Percentiles rank a stretch among this genome's conserved stretches.
Conservation (phyloP, 2,888 invertebrate genomes). For the Podabrus alpinus region DNA sequence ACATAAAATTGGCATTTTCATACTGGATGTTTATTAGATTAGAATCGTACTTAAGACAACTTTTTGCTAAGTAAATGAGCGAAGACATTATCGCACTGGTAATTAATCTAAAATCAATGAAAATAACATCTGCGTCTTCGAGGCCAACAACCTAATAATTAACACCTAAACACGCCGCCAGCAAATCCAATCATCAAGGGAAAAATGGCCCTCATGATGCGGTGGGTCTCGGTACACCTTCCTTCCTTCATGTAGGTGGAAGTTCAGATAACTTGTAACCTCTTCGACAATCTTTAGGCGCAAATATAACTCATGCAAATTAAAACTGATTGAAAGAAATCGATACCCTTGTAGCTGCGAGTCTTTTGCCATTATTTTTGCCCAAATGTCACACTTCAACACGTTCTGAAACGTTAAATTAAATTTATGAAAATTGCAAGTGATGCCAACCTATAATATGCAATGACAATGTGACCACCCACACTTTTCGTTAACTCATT, state of each 20-base stretch:
- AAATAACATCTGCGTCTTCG: conserved; percentile 30
- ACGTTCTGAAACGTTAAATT: neutral
- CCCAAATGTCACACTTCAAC: neutral
- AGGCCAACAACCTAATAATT: conserved; percentile 35
- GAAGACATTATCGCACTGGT: neutral
- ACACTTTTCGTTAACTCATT: conserved; percentile 28
- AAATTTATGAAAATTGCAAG: conserved; percentile 1
- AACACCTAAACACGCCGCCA: conserved; percentile 30
- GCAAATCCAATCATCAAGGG: conserved; percentile 28
- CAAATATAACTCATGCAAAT: conserved; percentile 4
- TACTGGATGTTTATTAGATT: conserved; percentile 1
- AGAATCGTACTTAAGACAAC: neutral
- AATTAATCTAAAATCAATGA: conserved; percentile 16
- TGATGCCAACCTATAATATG: neutral
- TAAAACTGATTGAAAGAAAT: conserved; percentile 3
- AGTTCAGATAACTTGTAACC: conserved; percentile 20
- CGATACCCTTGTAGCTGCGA: neutral
- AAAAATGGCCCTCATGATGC: conserved; percentile 25
- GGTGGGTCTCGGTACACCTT: conserved; percentile 11
- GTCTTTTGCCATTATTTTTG: neutral
- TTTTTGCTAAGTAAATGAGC: neutral
- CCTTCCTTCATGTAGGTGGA: conserved; percentile 20
- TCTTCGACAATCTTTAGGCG: conserved; percentile 13
- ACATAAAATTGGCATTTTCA: neutral
- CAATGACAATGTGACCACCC: conserved; percentile 28